These are phyloP conservation scores for Myotis lucifugus DNA, from an alignment of 2,113 vertebrate species.

Conservation along the genomic window DNA sequence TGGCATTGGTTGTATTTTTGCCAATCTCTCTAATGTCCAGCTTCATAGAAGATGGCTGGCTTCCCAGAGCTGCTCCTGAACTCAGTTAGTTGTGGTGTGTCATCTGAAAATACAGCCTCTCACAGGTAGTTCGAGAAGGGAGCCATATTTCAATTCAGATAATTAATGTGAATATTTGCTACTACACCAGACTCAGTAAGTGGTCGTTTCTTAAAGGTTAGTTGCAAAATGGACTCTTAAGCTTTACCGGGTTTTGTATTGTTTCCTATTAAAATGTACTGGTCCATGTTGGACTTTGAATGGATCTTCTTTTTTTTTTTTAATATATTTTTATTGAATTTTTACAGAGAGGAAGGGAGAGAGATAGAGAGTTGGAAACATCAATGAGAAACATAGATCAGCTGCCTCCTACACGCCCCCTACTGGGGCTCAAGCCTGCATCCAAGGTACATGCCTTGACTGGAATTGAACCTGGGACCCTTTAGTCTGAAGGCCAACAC, in stretches of 20 bases:
- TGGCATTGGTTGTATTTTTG: background rate
- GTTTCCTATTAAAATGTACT: background rate
- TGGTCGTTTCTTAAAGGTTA: background rate
- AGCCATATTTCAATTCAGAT: background rate
- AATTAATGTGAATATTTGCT: background rate
- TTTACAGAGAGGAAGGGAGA: no score
- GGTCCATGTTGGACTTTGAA: background rate
- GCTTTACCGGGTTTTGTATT: background rate
- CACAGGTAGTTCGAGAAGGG: background rate
- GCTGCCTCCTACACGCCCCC: no score
- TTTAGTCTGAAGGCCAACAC: no score
- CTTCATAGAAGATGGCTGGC: background rate
- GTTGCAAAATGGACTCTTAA: background rate
- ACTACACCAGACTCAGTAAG: background rate
- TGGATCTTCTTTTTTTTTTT: no score
- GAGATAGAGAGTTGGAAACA: no score
- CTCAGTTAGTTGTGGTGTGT: background rate
- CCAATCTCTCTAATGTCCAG: background rate
- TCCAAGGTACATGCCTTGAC: no score
- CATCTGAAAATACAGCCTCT: fast-evolving
- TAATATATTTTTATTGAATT: no score
- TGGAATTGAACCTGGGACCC: no score
- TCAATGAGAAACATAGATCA: no score
- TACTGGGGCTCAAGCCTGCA: no score
- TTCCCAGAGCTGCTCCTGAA: background rate